Conservation (phyloP, 1,140 invertebrate genomes). For the Pachypeltis micranthus region DNA sequence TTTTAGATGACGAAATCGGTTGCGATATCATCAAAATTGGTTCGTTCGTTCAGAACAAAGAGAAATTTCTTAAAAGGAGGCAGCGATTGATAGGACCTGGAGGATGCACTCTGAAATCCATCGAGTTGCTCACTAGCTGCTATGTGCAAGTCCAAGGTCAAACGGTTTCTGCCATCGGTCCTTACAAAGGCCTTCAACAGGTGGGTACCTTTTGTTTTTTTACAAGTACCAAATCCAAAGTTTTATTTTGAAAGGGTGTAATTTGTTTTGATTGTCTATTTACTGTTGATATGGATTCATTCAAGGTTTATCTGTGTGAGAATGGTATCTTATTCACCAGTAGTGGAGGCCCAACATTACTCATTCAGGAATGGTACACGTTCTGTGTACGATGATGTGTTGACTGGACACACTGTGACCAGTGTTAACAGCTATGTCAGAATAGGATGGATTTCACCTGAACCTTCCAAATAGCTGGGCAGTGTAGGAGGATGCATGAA, state of each 20-base stretch:
- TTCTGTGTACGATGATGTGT: no score
- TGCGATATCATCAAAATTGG: constrained; percentile 98
- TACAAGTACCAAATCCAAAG: background rate
- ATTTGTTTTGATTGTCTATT: background rate
- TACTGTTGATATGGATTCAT: background rate
- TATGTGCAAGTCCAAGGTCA: constrained; percentile 96
- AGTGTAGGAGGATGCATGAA: no score
- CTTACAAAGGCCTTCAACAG: constrained; percentile 87
- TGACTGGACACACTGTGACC: no score
- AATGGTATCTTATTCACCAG: background rate
- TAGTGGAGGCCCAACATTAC: background rate
- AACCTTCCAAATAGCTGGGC: no score
- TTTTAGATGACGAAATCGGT: constrained; percentile 78
- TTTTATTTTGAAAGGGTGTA: background rate
- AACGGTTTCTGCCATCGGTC: constrained; percentile 92
- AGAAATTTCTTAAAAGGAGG: constrained; percentile 90
- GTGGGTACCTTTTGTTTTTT: constrained; percentile 34
- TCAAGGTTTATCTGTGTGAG: background rate
- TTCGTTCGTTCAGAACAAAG: constrained; percentile 77
- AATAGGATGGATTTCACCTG: no score
- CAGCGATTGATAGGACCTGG: constrained; percentile 93
- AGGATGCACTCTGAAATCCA: constrained; percentile 92
- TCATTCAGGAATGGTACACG: background rate
- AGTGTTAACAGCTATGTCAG: no score
- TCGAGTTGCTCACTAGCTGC: constrained; percentile 95